Percentiles rank a stretch among this genome's conserved stretches.
Conservation (phyloP, 2,888 invertebrate genomes). For the Pandemis heparana region DNA sequence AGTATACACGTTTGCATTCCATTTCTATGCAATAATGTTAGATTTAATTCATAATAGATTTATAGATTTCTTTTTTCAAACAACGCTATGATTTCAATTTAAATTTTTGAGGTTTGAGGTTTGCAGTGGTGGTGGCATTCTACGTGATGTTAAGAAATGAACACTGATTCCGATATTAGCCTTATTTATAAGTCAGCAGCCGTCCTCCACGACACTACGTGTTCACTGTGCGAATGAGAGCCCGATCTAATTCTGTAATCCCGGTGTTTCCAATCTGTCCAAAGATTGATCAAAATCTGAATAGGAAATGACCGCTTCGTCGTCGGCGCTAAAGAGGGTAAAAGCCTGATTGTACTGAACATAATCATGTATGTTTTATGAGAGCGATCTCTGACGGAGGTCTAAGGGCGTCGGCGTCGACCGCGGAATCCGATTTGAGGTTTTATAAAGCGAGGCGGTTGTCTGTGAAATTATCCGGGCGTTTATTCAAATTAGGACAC, state of each 20-base stretch:
- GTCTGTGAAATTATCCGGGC: conserved; percentile 41
- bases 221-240: conserved; percentile 51
- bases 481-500: conserved; percentile 59
- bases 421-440: conserved; percentile 42
- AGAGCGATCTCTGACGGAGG: conserved; percentile 38
- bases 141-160: neutral
- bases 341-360: conserved; percentile 45
- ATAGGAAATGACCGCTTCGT: conserved; percentile 53
- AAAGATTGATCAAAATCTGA: conserved; percentile 59
- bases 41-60: too few species aligned
- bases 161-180: conserved; percentile 45
- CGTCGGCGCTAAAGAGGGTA: conserved; percentile 48
- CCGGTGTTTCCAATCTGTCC: conserved; percentile 60
- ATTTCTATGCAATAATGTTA: too few species aligned
- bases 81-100: too few species aligned
- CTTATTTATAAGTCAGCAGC: conserved; percentile 59
- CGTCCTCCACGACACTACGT: conserved; percentile 40
- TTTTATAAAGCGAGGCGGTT: conserved; percentile 40
- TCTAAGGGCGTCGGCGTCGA: conserved; percentile 27
- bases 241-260: conserved; percentile 62
- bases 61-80: too few species aligned
- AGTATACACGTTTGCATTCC: too few species aligned
- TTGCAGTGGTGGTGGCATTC: neutral
- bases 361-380: conserved; percentile 48
- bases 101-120: too few species aligned